Evolutionary conservation across 2,888 invertebrate species (phyloP), one percentile per base, ranked within the genome.

Genomic region (Ornithoptera priamus): DNA sequence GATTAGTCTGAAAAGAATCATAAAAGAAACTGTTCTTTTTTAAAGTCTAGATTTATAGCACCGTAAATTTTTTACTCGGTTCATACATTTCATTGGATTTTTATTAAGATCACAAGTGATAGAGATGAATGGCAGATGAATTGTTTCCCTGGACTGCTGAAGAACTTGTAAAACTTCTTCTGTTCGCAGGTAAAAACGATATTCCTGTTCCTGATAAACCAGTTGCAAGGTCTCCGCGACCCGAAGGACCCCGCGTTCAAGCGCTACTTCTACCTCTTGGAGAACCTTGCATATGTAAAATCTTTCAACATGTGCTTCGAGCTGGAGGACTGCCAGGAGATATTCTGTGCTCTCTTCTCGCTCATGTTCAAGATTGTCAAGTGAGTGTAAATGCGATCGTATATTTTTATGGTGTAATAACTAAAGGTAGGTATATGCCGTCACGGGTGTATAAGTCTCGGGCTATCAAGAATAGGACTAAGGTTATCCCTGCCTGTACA

Each of bases 271-370:
- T 99, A 99, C 88, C 93, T 99, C 65, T 92, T 99, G 70, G 99
- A 99, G 92, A 99, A 99, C 90, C 93, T 99, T 78, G 98, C 99
- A 0, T 99, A 98, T 87, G 99, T 99, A 56, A 99, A 99, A 89
- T 98, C 98, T 0, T 99, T 99, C 89, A 99, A 99, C 89, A 99
- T 99, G 96, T 99, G 99, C 87, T 98, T 99, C 84, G 99, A 99
- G 86, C 92, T 99, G 71, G 99, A 99, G 85, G 99, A 99, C 90
- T 98, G 97, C 80, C 98, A 99, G 87, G 98, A 98, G 87, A 98
- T 99, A 79, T 99, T 99, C 91, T 97, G 97, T 82, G 96, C 96
- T 18, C 94, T 99, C 2, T 99, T 99, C 92, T 95, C 96, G 70
- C 94, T 98, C 67, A 97, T 99, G 95, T 99, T 99, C 86, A 97